A percentile compares a stretch with the other conserved stretches of the same genome.
These are phyloP conservation scores for Leucoraja erinaceus DNA, from an alignment of 2,113 vertebrate genomes.

Conservation along the genomic window DNA sequence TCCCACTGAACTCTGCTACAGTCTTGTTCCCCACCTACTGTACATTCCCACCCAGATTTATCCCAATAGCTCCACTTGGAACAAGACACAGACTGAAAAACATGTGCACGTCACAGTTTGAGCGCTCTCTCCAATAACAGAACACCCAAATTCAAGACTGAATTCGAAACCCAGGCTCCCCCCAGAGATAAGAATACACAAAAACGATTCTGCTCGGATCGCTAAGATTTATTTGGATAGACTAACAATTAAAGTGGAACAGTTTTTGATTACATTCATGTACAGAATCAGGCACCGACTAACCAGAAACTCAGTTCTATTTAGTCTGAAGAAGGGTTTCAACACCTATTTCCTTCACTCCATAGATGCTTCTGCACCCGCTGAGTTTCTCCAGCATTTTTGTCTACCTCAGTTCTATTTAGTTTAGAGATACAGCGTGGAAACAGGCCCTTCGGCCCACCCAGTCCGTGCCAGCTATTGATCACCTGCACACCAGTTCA, in stretches of 20 bases:
- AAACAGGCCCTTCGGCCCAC: not conserved
- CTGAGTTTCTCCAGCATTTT: no score
- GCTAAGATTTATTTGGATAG: not conserved
- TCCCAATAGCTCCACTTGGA: not conserved
- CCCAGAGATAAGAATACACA: not conserved
- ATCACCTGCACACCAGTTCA: no score
- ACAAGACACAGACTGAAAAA: not conserved
- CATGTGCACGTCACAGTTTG: not conserved
- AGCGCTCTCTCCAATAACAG: not conserved
- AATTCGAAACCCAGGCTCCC: not conserved
- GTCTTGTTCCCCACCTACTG: not conserved
- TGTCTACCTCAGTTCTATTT: no score
- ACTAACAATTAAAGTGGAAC: not conserved
- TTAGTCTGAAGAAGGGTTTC: no score
- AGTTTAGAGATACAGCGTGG: no score
- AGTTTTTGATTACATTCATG: not conserved
- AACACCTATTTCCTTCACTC: no score
- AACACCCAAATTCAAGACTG: not conserved
- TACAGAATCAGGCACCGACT: not conserved
- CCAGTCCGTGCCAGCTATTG: no score
- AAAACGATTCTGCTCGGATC: not conserved
- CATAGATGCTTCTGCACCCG: no score
- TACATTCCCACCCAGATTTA: not conserved
- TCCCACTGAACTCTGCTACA: not conserved
- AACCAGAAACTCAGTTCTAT: not conserved